A percentile compares a stretch with the other conserved stretches of the same genome.
These are phyloP conservation scores for Lagenorhynchus albirostris DNA, from an alignment of 2,113 vertebrate species.

Conservation along the genomic window DNA sequence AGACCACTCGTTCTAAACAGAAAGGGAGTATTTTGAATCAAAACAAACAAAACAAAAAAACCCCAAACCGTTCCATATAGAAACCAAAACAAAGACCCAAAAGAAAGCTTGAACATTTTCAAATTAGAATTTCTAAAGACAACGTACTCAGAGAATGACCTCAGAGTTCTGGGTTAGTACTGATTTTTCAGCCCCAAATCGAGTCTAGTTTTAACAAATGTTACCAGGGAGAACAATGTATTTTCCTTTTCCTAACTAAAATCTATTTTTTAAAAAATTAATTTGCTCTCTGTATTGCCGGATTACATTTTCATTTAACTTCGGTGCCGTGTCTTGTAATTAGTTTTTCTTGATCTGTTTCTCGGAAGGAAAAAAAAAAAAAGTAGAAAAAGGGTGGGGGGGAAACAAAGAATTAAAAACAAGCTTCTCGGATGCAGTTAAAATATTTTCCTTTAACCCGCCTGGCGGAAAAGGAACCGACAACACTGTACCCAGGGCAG, in stretches of 20 bases:
- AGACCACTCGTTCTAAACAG: neutral
- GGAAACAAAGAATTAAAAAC: neutral
- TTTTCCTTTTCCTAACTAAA: slow-evolving; percentile 56
- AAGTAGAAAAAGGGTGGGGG: neutral
- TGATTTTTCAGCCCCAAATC: slow-evolving; percentile 33
- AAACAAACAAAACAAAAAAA: slow-evolving; percentile 7
- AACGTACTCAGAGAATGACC: neutral
- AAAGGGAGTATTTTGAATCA: neutral
- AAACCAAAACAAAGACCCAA: slow-evolving; percentile 57
- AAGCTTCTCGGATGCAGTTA: slow-evolving; percentile 42
- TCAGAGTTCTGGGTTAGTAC: neutral
- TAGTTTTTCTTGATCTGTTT: slow-evolving; percentile 61
- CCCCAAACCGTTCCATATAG: neutral
- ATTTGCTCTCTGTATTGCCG: slow-evolving; percentile 42
- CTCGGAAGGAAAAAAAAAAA: neutral
- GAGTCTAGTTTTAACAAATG: slow-evolving; percentile 35
- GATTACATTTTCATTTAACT: slow-evolving; percentile 66
- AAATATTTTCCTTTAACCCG: slow-evolving; percentile 64
- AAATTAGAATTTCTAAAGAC: slow-evolving; percentile 59
- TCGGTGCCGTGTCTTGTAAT: slow-evolving; percentile 44
- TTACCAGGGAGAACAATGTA: neutral
- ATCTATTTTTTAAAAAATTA: slow-evolving; percentile 64
- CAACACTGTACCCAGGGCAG: neutral
- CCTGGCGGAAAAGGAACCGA: slow-evolving; percentile 17
- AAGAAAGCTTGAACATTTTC: slow-evolving; percentile 25